A percentile compares a stretch with the other conserved stretches of the same genome.
Evolutionary conservation across 2,797 vertebrate genomes (phyloP).

Genomic region (Psittacula derbiana): DNA sequence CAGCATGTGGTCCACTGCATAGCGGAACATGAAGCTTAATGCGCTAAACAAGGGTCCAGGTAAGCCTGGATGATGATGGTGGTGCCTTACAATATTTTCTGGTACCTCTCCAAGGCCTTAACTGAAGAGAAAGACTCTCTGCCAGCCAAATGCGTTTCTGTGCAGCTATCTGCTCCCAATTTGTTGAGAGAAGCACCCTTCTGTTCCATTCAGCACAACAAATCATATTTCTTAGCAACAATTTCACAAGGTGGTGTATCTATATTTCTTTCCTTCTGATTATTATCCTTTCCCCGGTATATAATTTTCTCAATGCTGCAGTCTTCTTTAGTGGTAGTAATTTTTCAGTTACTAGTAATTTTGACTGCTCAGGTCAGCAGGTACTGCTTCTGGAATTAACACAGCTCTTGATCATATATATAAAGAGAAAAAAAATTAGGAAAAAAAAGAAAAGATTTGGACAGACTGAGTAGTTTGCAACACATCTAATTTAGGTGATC

Average conservation of each 20-base stretch:
- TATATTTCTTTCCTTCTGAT: neutral
- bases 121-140: neutral
- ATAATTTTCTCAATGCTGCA: neutral
- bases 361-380: neutral
- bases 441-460: neutral
- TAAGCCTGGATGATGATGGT: neutral
- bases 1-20: no score
- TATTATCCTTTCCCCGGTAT: neutral
- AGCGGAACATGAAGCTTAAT: neutral
- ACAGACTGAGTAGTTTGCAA: neutral
- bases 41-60: neutral
- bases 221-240: slow-evolving; percentile 13
- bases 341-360: neutral
- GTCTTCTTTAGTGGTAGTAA: neutral
- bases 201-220: neutral
- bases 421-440: neutral
- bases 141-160: neutral
- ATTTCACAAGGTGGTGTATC: neutral
- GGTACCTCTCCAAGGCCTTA: neutral
- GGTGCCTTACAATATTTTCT: neutral
- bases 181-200: neutral
- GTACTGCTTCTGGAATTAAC: neutral
- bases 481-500: neutral
- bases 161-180: neutral
- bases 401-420: neutral